Base-by-base conservation (phyloP, 1,140 invertebrate species). In the Reticulitermes speratus region DNA sequence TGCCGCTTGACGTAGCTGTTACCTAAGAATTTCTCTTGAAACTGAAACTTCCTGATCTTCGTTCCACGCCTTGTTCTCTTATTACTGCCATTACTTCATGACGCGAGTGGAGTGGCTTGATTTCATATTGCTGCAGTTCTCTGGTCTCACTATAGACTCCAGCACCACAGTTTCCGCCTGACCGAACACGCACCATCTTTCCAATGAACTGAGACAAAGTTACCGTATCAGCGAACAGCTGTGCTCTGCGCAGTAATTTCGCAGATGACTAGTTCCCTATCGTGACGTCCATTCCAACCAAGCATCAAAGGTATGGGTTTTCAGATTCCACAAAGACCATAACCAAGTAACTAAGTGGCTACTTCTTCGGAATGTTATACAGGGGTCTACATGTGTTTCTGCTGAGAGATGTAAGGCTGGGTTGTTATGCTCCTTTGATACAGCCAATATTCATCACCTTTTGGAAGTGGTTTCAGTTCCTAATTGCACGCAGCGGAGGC, bases 201-300 rank as follows among this genome's bases (percentile, higher is more conserved):
- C 65, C 65, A 75, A 75, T 75, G 65, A 75, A 75, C 65, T 75
- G 65, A 75, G 65, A 75, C 65, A 75, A 75, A 75, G 65, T 30
- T 65, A 30, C 65, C 25, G 65, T 25, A 30, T 75, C 65, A 11
- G 65, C 14, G 16, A 75, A 75, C 65, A 75, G 65, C 65, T 75
- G 65, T 30, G 25, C 65, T 11, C 65, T 30, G 16, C 65, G 16
- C 25, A n/a, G 25, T 75, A 75, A 75, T 75, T 75, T 75, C 65
- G 25, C 65, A 75, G 65, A 75, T n/a, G 65, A 75, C 65, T 75
- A n/a, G 65, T 16, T 75, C 65, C 25, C 65, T 30, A 14, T 75
- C 65, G 6, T 25, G 8, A 75, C 16, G 65, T 25, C n/a, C 65
- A 75, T 30, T 75, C 65, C 65, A n/a, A 14, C 25, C 25, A 30